Evolutionary conservation across 30 jellyfish, hydroid and myxozoan genomes (phyloP).

Genomic region (Phacellophora camtschatica): DNA sequence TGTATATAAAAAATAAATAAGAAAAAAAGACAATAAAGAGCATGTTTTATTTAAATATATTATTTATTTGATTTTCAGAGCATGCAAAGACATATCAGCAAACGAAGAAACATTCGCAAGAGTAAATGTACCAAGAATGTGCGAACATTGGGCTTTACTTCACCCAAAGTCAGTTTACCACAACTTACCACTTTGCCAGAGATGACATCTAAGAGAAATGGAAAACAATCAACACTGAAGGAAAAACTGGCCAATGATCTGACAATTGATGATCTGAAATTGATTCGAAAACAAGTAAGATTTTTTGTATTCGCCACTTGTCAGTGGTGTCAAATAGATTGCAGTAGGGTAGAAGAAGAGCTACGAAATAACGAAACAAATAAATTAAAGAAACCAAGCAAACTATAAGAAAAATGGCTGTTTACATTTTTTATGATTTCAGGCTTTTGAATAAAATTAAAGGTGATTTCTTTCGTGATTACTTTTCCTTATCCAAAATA

Average conservation of each 20-base stretch:
- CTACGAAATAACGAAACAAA: too few species aligned
- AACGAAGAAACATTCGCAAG: too few species aligned
- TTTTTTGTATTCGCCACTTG: not conserved
- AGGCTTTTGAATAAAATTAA: too few species aligned
- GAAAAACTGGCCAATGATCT: not conserved
- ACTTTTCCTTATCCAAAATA: too few species aligned
- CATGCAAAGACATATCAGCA: not conserved
- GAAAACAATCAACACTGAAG: not conserved
- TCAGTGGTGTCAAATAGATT: not conserved
- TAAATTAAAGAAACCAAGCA: too few species aligned
- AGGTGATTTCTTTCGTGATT: too few species aligned
- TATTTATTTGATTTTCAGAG: not conserved
- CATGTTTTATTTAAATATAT: too few species aligned
- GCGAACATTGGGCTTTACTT: constrained; percentile 7
- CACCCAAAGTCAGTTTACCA: constrained; percentile 35
- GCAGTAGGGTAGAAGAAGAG: too few species aligned
- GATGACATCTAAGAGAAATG: not conserved
- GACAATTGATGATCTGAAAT: constrained; percentile 51
- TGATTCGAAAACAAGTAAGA: constrained; percentile 56
- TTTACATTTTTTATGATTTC: too few species aligned
- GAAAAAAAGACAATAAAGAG: too few species aligned
- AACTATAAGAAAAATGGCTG: too few species aligned
- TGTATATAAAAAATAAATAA: too few species aligned
- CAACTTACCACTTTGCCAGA: constrained; percentile 1
- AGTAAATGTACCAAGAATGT: constrained; percentile 7